A percentile compares a stretch with the other conserved stretches of the same genome.
These are phyloP conservation scores for Psylliodes chrysocephalus DNA, from an alignment of 2,888 invertebrate genomes.

Conservation along the genomic window DNA sequence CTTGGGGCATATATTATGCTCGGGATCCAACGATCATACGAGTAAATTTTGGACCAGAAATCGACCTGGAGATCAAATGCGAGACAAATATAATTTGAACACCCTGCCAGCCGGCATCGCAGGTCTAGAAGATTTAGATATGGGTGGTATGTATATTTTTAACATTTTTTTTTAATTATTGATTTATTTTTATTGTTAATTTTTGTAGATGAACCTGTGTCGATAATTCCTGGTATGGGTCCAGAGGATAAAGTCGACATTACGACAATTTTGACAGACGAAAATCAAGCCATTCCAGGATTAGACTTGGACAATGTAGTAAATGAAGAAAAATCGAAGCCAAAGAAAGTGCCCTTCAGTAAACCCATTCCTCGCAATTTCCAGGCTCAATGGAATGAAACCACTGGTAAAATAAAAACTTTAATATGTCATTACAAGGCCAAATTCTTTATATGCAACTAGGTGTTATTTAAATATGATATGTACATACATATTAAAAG, in stretches of 20 bases:
- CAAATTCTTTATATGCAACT: too few relatives aligned
- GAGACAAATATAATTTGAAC: slow-evolving; percentile 97
- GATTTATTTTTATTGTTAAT: neutral
- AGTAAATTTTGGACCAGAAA: slow-evolving; percentile 99
- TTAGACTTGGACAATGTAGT: slow-evolving; percentile 79
- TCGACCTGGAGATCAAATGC: slow-evolving; percentile 97
- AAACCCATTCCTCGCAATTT: slow-evolving; percentile 97
- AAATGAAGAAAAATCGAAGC: slow-evolving; percentile 76
- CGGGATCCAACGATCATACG: slow-evolving; percentile 99
- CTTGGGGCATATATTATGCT: slow-evolving; percentile 96
- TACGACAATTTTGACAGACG: slow-evolving; percentile 81
- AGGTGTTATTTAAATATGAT: too few relatives aligned
- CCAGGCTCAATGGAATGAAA: slow-evolving; percentile 96
- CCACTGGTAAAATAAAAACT: slow-evolving; percentile 56
- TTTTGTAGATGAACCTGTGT: slow-evolving; percentile 71
- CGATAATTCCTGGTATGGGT: slow-evolving; percentile 96
- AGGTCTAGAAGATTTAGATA: slow-evolving; percentile 77
- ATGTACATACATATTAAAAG: too few relatives aligned
- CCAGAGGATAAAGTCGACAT: slow-evolving; percentile 92
- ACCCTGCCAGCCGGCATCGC: slow-evolving; percentile 85
- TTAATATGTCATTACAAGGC: too few relatives aligned
- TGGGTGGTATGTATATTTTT: slow-evolving; percentile 63
- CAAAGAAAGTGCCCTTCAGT: slow-evolving; percentile 91
- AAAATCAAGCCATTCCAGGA: slow-evolving; percentile 85
- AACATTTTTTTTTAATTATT: neutral